A percentile compares a stretch with the other conserved stretches of the same genome.
Conservation (phyloP, 2,797 vertebrate species). For the Pelodytes ibericus region DNA sequence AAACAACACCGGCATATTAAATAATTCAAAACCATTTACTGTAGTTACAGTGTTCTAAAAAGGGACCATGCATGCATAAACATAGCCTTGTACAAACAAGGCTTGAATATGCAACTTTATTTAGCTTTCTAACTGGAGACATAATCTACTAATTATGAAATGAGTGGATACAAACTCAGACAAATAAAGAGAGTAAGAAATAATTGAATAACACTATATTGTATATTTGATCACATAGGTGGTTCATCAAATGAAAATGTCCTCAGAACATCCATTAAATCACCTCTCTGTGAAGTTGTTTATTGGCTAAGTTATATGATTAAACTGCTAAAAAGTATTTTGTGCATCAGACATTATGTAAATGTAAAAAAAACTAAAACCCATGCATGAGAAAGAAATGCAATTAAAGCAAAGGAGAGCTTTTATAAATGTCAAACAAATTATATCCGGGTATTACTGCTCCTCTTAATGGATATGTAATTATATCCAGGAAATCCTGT, state of each 20-base stretch:
- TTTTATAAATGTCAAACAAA: slow-evolving; percentile 47
- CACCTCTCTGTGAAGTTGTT: slow-evolving; percentile 21
- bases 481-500: slow-evolving; percentile 19
- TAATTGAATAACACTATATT: slow-evolving; percentile 21
- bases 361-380: slow-evolving; percentile 1
- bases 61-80: neutral
- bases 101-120: slow-evolving; percentile 6
- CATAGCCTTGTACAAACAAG: neutral
- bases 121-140: too few species aligned
- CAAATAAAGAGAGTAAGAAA: neutral
- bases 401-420: slow-evolving; percentile 41
- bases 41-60: neutral
- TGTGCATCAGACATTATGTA: slow-evolving; percentile 30
- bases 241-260: neutral
- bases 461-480: slow-evolving; percentile 35
- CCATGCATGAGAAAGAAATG: slow-evolving; percentile 12
- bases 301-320: slow-evolving; percentile 36
- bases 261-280: slow-evolving; percentile 31
- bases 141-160: too few species aligned
- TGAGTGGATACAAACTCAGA: neutral
- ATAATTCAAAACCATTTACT: slow-evolving; percentile 24
- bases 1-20: neutral
- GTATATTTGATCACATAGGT: neutral
- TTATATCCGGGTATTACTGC: slow-evolving; percentile 31
- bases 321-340: slow-evolving; percentile 29